These are phyloP conservation scores for Calidris pugnax DNA, from an alignment of 2,113 vertebrate genomes.

Conservation along the genomic window DNA sequence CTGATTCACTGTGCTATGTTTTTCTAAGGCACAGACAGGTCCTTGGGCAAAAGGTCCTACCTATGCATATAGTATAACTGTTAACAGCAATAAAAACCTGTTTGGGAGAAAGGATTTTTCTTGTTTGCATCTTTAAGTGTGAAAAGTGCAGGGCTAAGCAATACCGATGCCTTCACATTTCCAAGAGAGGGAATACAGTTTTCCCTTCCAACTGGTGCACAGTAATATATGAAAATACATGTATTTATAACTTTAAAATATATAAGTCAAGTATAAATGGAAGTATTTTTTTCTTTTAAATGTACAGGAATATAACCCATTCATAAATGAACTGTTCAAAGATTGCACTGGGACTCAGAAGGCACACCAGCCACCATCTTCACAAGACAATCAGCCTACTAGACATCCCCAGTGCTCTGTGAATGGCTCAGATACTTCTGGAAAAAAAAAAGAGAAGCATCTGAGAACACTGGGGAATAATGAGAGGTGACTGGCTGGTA, in stretches of 20 bases:
- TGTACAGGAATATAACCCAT: neutral
- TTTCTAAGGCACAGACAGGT: neutral
- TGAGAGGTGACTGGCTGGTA: neutral
- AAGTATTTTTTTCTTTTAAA: neutral
- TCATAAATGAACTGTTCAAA: neutral
- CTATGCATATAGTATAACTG: rapidly evolving
- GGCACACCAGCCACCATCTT: neutral
- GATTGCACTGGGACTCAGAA: neutral
- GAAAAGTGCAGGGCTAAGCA: neutral
- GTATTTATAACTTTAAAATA: neutral
- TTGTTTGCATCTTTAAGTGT: neutral
- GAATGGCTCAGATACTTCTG: neutral
- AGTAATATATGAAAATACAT: neutral
- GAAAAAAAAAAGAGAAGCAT: conserved; percentile 17
- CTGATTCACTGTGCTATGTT: neutral
- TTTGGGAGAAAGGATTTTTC: neutral
- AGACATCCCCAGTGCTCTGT: neutral
- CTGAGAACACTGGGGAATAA: neutral
- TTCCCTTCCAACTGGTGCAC: neutral
- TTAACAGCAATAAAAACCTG: neutral
- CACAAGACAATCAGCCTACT: neutral
- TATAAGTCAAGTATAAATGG: neutral
- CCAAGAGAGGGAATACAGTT: neutral
- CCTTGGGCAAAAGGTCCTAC: neutral
- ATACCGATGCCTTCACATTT: neutral